A percentile compares a stretch with the other conserved stretches of the same genome.
phyloP scores from a whole-genome alignment of 2,888 invertebrate species.

The Cataglyphis rosenhaueri region DNA sequence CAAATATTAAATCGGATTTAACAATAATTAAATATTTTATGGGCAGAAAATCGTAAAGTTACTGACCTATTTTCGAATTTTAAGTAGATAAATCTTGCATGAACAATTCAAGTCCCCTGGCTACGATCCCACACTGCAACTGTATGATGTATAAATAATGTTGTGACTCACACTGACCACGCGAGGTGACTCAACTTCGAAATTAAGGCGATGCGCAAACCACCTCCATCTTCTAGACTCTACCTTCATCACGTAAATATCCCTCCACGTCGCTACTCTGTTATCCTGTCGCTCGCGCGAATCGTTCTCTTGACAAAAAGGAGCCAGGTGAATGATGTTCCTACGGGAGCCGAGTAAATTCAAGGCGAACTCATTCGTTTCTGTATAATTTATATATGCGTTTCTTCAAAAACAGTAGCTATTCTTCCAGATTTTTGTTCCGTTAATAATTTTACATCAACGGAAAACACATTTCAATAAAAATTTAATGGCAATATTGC shows the following conservation, averaged over 20 bases:
- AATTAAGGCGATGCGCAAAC: constrained; percentile 63
- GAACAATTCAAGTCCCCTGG: constrained; percentile 37
- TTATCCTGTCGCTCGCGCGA: constrained; percentile 66
- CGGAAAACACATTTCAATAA: background rate
- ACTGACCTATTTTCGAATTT: constrained; percentile 46
- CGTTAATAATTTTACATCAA: background rate
- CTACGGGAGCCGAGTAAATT: constrained; percentile 60
- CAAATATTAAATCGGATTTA: background rate
- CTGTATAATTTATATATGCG: constrained; percentile 19
- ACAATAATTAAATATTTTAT: background rate
- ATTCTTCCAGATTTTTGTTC: background rate
- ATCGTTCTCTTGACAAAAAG: constrained; percentile 51
- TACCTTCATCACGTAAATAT: constrained; percentile 73
- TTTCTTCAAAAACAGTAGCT: background rate
- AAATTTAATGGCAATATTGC: background rate
- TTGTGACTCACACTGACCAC: constrained; percentile 76
- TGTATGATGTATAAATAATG: constrained; percentile 78
- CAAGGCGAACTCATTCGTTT: constrained; percentile 41
- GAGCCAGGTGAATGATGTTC: constrained; percentile 65
- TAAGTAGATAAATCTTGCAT: constrained; percentile 43
- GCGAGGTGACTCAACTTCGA: constrained; percentile 79
- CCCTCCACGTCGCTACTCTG: constrained; percentile 61
- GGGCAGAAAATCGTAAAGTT: background rate
- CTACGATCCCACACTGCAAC: constrained; percentile 40
- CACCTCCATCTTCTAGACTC: constrained; percentile 50